These are phyloP conservation scores for Ormia ochracea DNA, from an alignment of 2,888 invertebrate species.

Conservation along the genomic window DNA sequence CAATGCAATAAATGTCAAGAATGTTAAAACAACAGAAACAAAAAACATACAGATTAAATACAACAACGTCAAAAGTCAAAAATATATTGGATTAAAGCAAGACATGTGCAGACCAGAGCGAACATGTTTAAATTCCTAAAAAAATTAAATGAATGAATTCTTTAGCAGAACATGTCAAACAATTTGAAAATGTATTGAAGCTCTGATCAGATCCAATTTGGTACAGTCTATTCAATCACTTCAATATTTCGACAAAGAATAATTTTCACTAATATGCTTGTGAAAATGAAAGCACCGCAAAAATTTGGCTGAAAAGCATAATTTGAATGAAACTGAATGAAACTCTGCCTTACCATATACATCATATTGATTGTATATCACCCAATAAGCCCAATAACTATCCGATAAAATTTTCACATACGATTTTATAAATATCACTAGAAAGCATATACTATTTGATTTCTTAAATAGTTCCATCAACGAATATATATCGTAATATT, in stretches of 20 bases:
- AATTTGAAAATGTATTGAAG: not conserved
- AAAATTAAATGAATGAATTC: not conserved
- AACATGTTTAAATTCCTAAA: not conserved
- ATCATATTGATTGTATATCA: slow-evolving; percentile 54
- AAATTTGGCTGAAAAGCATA: too few relatives aligned
- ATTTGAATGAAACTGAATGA: too few relatives aligned
- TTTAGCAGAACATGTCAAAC: not conserved
- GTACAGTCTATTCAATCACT: too few relatives aligned
- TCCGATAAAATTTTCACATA: slow-evolving; percentile 61
- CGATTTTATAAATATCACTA: slow-evolving; percentile 52
- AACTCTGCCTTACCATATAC: slow-evolving; percentile 51
- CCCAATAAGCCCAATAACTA: slow-evolving; percentile 64
- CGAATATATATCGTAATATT: slow-evolving; percentile 54
- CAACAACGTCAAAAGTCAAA: not conserved
- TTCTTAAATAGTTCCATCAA: slow-evolving; percentile 54
- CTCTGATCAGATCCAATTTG: not conserved
- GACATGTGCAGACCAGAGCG: not conserved
- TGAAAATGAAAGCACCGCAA: too few relatives aligned
- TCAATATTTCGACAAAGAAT: too few relatives aligned
- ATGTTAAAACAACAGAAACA: slow-evolving; percentile 12
- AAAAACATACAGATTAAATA: not conserved
- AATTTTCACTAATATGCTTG: too few relatives aligned
- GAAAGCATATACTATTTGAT: slow-evolving; percentile 41
- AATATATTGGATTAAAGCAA: slow-evolving; percentile 22
- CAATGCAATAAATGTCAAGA: slow-evolving; percentile 27